Evolutionary conservation across 2,888 invertebrate species (phyloP).

Genomic region (Mystacides longicornis): DNA sequence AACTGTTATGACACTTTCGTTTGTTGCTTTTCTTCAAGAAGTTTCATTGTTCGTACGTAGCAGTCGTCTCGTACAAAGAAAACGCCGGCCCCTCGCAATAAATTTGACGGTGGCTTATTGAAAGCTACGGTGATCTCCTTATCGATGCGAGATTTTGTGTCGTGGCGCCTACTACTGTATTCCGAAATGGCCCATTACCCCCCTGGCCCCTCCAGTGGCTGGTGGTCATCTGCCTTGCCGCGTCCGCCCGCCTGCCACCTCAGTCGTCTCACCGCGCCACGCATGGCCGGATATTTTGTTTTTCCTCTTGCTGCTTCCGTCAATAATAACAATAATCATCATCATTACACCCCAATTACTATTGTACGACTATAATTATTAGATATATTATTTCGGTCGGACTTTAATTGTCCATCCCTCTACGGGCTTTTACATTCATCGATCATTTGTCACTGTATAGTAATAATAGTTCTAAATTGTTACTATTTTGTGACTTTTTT

Average conservation of each 20-base stretch:
- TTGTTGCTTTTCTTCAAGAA: too few relatives aligned
- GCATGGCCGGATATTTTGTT: neutral
- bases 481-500: too few relatives aligned
- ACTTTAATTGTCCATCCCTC: too few relatives aligned
- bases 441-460: too few relatives aligned
- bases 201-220: neutral
- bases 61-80: too few relatives aligned
- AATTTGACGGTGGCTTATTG: neutral
- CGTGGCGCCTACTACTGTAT: neutral
- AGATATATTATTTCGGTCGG: too few relatives aligned
- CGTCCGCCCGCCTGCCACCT: constrained; percentile 1
- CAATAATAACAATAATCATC: neutral
- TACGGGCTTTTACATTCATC: too few relatives aligned
- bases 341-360: too few relatives aligned
- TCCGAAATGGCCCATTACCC: neutral
- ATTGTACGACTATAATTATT: too few relatives aligned
- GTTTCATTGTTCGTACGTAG: too few relatives aligned
- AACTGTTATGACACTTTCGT: too few relatives aligned
- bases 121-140: neutral
- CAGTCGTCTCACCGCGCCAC: neutral
- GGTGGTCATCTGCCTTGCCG: neutral
- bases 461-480: too few relatives aligned
- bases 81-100: neutral
- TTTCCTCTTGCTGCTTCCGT: neutral
- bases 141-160: neutral